phyloP scores from a whole-genome alignment of 64 coral and sea anemone species.

The Pocillopora damicornis region DNA sequence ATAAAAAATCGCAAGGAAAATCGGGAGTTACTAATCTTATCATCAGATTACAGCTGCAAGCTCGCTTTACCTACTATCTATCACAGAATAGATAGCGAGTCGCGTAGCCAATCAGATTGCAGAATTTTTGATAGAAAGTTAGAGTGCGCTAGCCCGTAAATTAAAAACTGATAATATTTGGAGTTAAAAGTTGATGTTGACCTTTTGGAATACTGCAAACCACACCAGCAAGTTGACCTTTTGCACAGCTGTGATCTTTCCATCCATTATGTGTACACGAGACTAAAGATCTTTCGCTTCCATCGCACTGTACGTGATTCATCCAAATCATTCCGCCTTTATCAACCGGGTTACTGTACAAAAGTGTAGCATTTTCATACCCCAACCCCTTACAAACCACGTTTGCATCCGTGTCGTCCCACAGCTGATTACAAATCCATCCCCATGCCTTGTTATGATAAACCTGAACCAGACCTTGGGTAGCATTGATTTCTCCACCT shows the following conservation, averaged over 20 bases:
- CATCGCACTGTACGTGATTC: not conserved
- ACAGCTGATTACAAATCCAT: not conserved
- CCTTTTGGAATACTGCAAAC: not conserved
- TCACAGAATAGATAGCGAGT: no score
- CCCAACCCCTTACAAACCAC: slow-evolving; percentile 18
- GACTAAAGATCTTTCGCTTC: not conserved
- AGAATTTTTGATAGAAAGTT: no score
- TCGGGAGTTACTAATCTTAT: no score
- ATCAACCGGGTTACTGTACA: not conserved
- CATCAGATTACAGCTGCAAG: no score
- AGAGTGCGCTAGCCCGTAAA: no score
- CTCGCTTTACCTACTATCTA: no score
- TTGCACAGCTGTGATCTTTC: not conserved
- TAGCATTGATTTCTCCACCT: not conserved
- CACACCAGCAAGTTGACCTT: not conserved
- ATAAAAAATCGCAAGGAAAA: no score
- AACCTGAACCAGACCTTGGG: slow-evolving; percentile 8
- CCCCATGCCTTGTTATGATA: slow-evolving; percentile 1
- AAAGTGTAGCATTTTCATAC: not conserved
- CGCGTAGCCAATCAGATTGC: no score
- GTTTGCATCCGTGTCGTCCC: not conserved
- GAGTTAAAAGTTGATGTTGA: not conserved
- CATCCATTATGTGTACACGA: not conserved
- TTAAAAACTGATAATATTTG: no score
- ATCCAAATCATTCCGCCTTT: not conserved